Conservation (phyloP, 1,140 invertebrate species). For the Orchestia grillus region DNA sequence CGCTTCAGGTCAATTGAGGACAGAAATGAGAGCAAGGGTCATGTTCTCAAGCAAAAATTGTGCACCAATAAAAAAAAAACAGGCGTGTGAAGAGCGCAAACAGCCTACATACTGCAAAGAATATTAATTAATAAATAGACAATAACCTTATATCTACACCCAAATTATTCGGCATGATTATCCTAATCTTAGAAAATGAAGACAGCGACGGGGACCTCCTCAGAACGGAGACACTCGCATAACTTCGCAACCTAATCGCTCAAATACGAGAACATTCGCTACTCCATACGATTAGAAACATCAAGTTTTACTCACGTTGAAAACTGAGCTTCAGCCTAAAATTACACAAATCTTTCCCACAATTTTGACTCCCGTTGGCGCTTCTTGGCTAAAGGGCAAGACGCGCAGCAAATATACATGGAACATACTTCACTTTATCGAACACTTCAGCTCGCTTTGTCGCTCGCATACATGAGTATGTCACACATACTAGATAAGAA, state of each 20-base stretch:
- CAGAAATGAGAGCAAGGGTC: background rate
- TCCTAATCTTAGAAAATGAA: constrained; percentile 46
- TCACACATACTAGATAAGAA: background rate
- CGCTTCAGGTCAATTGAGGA: background rate
- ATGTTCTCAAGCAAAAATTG: constrained; percentile 40
- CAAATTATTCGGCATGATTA: constrained; percentile 55
- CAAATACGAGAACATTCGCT: background rate
- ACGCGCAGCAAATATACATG: background rate
- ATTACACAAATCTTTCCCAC: background rate
- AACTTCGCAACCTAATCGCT: background rate
- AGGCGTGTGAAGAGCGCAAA: constrained; percentile 49
- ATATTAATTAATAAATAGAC: constrained; percentile 47
- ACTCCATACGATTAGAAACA: background rate
- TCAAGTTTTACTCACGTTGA: background rate
- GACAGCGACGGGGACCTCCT: constrained; percentile 17
- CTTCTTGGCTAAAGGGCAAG: background rate
- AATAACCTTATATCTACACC: constrained; percentile 46
- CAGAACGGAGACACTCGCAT: background rate
- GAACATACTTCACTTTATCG: background rate
- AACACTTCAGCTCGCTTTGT: background rate
- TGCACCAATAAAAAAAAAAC: constrained; percentile 42
- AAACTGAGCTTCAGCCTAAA: background rate
- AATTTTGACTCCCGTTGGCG: background rate
- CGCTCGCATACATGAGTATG: background rate
- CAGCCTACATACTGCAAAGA: constrained; percentile 44